Conservation (phyloP, 2,888 invertebrate species). For the Watsonalla binaria region DNA sequence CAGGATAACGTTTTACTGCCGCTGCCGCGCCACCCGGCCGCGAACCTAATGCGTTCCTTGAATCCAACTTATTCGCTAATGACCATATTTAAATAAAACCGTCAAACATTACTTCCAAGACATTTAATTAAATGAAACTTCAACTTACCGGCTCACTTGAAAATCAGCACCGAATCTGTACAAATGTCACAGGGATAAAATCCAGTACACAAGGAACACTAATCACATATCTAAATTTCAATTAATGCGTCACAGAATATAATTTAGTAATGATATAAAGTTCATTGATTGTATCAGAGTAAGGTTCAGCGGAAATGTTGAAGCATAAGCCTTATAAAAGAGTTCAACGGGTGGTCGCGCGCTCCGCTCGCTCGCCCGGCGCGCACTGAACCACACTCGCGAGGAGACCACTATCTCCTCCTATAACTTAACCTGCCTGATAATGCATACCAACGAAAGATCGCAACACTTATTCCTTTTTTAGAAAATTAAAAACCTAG, state of each 20-base stretch:
- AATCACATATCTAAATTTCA: constrained; percentile 23
- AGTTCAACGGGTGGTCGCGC: constrained; percentile 55
- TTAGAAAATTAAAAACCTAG: constrained; percentile 18
- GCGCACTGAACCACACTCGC: constrained; percentile 46
- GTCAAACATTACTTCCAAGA: neutral
- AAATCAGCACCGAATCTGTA: constrained; percentile 17
- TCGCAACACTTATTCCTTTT: constrained; percentile 38
- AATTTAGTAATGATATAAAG: constrained; percentile 15
- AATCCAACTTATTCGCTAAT: constrained; percentile 16
- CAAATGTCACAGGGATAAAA: constrained; percentile 26
- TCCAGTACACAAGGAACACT: constrained; percentile 22
- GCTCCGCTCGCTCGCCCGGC: constrained; percentile 41
- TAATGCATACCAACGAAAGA: constrained; percentile 56
- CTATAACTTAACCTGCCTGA: constrained; percentile 58
- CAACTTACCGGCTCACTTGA: constrained; percentile 24
- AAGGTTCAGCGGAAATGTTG: constrained; percentile 8
- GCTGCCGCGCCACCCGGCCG: constrained; percentile 19
- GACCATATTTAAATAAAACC: constrained; percentile 5
- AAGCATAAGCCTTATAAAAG: constrained; percentile 26
- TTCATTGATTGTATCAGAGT: constrained; percentile 6
- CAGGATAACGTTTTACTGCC: constrained; percentile 24
- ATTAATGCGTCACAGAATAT: constrained; percentile 11
- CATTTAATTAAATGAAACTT: neutral
- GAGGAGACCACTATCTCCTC: constrained; percentile 59
- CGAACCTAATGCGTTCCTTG: constrained; percentile 21